Conservation (phyloP, 2,888 invertebrate genomes). For the Myopa testacea region DNA sequence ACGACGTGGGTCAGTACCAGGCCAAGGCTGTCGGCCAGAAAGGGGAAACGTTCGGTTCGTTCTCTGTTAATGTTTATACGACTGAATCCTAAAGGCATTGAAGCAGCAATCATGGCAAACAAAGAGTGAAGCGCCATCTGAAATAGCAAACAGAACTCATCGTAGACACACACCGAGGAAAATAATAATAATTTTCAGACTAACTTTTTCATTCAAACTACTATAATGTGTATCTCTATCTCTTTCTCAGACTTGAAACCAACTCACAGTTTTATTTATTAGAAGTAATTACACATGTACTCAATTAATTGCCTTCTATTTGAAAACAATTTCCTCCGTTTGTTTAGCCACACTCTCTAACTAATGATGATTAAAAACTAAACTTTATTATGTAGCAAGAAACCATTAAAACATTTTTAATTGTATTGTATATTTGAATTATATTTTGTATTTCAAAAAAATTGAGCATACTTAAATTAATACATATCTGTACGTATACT, state of each 20-base stretch:
- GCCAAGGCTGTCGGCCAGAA: conserved; percentile 88
- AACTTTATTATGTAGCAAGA: no score
- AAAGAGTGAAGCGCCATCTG: not conserved
- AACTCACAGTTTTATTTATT: not conserved
- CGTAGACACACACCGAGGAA: not conserved
- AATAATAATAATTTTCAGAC: not conserved
- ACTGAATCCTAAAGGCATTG: conserved; percentile 52
- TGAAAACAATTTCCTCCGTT: no score
- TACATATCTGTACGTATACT: no score
- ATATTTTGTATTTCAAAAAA: no score
- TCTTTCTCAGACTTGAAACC: not conserved
- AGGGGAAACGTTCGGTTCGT: conserved; percentile 85
- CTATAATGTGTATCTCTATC: not conserved
- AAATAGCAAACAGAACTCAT: not conserved
- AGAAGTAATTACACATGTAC: not conserved
- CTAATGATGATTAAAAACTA: no score
- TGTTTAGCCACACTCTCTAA: no score
- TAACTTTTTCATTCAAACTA: not conserved
- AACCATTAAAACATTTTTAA: no score
- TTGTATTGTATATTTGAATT: no score
- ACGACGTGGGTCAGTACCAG: conserved; percentile 89
- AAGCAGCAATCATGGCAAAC: not conserved
- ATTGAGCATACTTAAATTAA: no score
- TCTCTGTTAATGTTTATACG: conserved; percentile 82
- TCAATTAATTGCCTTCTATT: not conserved